A percentile compares a stretch with the other conserved stretches of the same genome.
Conservation (phyloP, 1,140 invertebrate genomes). For the Drosophila pseudoobscura region DNA sequence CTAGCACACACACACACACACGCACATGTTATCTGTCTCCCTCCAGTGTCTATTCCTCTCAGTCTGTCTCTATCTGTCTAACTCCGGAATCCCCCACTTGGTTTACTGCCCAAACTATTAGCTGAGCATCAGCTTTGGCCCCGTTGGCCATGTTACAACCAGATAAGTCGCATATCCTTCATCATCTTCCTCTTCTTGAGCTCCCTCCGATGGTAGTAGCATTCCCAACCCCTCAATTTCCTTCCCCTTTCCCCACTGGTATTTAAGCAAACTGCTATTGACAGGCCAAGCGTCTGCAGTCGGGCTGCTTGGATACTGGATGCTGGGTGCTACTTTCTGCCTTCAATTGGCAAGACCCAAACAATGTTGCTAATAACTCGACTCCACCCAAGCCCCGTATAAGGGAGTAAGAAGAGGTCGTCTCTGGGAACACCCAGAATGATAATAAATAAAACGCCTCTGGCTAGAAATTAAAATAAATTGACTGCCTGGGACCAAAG, state of each 20-base stretch:
- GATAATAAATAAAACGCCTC: constrained; percentile 78
- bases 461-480: constrained; percentile 79
- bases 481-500: constrained; percentile 74
- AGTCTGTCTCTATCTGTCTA: constrained; percentile 14
- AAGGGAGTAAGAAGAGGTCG: constrained; percentile 3
- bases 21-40: constrained; percentile 33
- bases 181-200: constrained; percentile 37
- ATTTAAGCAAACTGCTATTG: constrained; percentile 49
- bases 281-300: constrained; percentile 50
- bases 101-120: constrained; percentile 47
- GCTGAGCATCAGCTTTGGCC: constrained; percentile 44
- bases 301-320: not conserved
- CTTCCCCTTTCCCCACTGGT: constrained; percentile 1
- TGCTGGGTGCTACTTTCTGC: constrained; percentile 7
- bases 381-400: constrained; percentile 16
- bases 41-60: constrained; percentile 23
- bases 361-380: constrained; percentile 74
- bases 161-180: constrained; percentile 69
- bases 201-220: not conserved
- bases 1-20: constrained; percentile 10
- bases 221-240: not conserved
- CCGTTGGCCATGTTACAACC: constrained; percentile 62
- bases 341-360: constrained; percentile 66
- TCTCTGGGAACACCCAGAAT: constrained; percentile 37
- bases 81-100: constrained; percentile 2